Conservation (phyloP, 2,888 invertebrate species). For the Palloptera scutellata region DNA sequence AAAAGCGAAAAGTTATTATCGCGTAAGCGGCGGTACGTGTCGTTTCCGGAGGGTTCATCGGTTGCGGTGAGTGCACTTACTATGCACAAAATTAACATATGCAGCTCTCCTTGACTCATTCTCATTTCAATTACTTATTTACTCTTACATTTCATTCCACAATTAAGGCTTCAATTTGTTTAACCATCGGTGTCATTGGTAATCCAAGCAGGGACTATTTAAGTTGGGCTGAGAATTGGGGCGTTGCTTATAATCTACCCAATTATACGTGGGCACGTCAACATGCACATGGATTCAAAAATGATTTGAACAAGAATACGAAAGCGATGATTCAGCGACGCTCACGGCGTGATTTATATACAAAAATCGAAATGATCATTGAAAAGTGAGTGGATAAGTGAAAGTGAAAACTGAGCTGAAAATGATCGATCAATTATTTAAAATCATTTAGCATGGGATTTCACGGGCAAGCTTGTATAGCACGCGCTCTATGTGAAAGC, state of each 20-base stretch:
- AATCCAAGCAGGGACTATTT: constrained; percentile 69
- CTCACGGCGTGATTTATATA: constrained; percentile 74
- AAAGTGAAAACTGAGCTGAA: neutral
- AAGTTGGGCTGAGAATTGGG: constrained; percentile 75
- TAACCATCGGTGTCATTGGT: constrained; percentile 70
- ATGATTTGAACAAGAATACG: constrained; percentile 40
- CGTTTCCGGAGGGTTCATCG: constrained; percentile 69
- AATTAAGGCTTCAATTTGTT: constrained; percentile 67
- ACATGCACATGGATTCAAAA: constrained; percentile 53
- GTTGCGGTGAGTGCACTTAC: constrained; percentile 64
- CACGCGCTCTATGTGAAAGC: constrained; percentile 78
- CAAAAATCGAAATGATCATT: constrained; percentile 73
- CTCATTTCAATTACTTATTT: constrained; percentile 17
- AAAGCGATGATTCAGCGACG: constrained; percentile 64
- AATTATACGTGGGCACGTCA: constrained; percentile 68
- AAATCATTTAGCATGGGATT: constrained; percentile 75
- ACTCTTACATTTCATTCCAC: neutral
- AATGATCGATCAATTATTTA: neutral
- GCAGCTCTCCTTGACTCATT: too few species aligned
- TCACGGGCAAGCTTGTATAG: constrained; percentile 74
- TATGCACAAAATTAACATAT: too few species aligned
- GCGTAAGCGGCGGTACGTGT: constrained; percentile 65
- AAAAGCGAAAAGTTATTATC: constrained; percentile 43
- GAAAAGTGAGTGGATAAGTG: constrained; percentile 70
- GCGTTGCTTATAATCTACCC: constrained; percentile 72